Percentiles rank a stretch among this genome's conserved stretches.
phyloP scores from a whole-genome alignment of 2,888 invertebrate species.

The Belgica antarctica region DNA sequence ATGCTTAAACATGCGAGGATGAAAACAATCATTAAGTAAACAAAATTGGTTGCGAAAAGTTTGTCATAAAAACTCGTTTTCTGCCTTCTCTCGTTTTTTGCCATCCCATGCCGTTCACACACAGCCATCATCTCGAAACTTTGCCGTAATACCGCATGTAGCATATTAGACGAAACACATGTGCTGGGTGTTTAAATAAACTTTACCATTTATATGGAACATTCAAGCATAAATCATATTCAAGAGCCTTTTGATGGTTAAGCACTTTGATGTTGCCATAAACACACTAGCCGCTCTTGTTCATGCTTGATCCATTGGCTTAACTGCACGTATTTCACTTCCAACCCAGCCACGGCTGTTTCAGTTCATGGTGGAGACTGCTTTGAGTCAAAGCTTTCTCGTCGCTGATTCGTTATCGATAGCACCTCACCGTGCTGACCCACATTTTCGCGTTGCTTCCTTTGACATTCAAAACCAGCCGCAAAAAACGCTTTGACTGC shows the following conservation, averaged over 20 bases:
- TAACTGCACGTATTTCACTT: too few species aligned
- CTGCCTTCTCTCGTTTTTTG: neutral
- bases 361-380: too few species aligned
- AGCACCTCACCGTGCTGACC: too few species aligned
- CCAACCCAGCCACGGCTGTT: too few species aligned
- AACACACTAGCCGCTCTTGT: slow-evolving; percentile 12
- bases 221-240: slow-evolving; percentile 40
- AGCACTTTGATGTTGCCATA: slow-evolving; percentile 30
- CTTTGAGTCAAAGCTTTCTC: too few species aligned
- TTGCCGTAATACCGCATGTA: slow-evolving; percentile 26
- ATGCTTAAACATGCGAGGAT: neutral
- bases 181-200: slow-evolving; percentile 34
- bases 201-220: slow-evolving; percentile 35
- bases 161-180: slow-evolving; percentile 33
- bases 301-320: neutral
- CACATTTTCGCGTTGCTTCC: too few species aligned
- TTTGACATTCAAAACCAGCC: too few species aligned
- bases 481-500: neutral
- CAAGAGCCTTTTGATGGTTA: slow-evolving; percentile 23
- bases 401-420: too few species aligned
- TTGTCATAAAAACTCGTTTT: slow-evolving; percentile 5
- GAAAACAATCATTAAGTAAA: slow-evolving; percentile 34
- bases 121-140: neutral
- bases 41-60: slow-evolving; percentile 43
- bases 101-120: neutral